Percentiles rank a stretch among this genome's conserved stretches.
phyloP scores from a whole-genome alignment of 2,797 vertebrate species.

The Alectoris magna region DNA sequence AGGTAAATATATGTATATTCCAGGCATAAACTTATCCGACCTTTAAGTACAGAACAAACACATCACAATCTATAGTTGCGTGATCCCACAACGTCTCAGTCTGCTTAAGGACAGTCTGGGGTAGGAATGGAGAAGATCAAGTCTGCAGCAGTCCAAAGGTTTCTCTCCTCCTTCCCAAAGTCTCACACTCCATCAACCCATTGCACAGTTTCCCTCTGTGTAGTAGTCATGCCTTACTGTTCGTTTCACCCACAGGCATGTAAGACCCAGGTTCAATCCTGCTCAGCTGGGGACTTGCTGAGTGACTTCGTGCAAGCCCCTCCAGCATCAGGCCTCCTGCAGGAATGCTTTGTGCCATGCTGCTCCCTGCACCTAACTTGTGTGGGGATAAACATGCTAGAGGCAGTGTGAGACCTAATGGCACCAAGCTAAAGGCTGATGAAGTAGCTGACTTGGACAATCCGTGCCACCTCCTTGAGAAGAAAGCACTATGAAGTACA shows the following conservation, averaged over 20 bases:
- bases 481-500: neutral
- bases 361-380: neutral
- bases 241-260: neutral
- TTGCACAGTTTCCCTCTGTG: neutral
- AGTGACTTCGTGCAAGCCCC: neutral
- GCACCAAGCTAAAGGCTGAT: accelerated
- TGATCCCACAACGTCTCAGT: neutral
- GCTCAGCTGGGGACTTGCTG: neutral
- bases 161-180: neutral
- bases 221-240: neutral
- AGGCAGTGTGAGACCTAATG: neutral
- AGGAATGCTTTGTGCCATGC: accelerated
- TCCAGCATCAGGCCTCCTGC: neutral
- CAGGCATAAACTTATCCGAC: neutral
- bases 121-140: neutral
- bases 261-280: neutral
- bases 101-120: neutral
- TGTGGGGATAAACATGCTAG: neutral
- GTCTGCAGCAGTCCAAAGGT: neutral
- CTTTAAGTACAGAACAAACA: neutral
- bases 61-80: neutral
- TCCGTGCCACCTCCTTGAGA: neutral
- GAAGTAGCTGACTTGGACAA: neutral
- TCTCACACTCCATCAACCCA: neutral
- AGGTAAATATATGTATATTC: neutral